These are phyloP conservation scores for Drosophila teissieri DNA, from an alignment of 1,140 invertebrate species.

Conservation along the genomic window DNA sequence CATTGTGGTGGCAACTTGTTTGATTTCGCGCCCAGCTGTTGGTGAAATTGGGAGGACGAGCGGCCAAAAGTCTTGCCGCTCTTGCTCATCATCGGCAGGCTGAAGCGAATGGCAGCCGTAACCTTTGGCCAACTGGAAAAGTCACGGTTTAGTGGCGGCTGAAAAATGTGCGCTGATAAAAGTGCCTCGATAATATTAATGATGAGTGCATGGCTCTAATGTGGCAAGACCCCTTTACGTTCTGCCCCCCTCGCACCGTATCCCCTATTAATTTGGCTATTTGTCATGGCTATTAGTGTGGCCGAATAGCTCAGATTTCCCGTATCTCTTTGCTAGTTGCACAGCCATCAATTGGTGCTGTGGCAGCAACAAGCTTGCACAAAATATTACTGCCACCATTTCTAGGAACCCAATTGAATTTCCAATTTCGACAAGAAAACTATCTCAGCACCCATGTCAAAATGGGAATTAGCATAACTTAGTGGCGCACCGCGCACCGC, in stretches of 20 bases:
- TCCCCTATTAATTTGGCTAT: slow-evolving; percentile 71
- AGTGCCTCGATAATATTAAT: slow-evolving; percentile 71
- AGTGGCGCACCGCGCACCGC: slow-evolving; percentile 33
- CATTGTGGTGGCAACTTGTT: slow-evolving; percentile 72
- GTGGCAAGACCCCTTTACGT: slow-evolving; percentile 20
- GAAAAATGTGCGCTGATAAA: slow-evolving; percentile 73
- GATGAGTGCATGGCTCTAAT: slow-evolving; percentile 66
- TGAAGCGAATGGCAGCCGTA: slow-evolving; percentile 9
- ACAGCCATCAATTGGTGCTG: slow-evolving; percentile 27
- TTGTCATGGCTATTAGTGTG: slow-evolving; percentile 71
- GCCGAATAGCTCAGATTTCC: slow-evolving; percentile 35
- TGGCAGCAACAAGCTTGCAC: neutral
- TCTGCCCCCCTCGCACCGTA: neutral
- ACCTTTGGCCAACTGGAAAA: slow-evolving; percentile 58
- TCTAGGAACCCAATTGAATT: slow-evolving; percentile 51
- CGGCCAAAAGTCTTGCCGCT: slow-evolving; percentile 1
- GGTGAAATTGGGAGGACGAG: slow-evolving; percentile 46
- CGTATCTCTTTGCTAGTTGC: slow-evolving; percentile 1
- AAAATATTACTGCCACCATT: slow-evolving; percentile 26
- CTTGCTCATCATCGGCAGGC: slow-evolving; percentile 5
- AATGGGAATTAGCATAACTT: slow-evolving; percentile 72
- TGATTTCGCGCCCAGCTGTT: slow-evolving; percentile 68
- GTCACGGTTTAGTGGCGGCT: slow-evolving; percentile 54
- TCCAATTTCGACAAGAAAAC: slow-evolving; percentile 60
- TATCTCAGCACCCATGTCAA: slow-evolving; percentile 70